Percentiles rank a stretch among this genome's conserved stretches.
Evolutionary conservation across 2,797 vertebrate genomes (phyloP).

Genomic region (Chrosomus eos): DNA sequence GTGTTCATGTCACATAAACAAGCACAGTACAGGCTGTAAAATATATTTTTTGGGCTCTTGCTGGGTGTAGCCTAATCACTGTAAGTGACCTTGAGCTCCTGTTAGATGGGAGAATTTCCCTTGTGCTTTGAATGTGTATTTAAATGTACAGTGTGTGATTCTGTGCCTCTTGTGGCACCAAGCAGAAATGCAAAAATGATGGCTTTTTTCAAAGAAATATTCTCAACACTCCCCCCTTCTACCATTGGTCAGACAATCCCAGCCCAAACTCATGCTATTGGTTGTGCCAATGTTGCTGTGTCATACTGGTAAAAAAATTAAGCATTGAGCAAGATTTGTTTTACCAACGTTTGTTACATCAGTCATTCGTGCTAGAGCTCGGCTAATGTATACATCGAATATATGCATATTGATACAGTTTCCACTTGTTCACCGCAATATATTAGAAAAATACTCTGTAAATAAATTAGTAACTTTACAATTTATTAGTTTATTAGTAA

Average conservation of each 20-base stretch:
- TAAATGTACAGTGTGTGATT: not conserved
- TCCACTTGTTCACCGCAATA: too few relatives aligned
- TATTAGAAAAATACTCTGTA: too few relatives aligned
- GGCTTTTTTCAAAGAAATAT: not conserved
- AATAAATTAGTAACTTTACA: too few relatives aligned
- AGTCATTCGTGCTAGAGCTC: too few relatives aligned
- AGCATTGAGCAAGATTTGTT: too few relatives aligned
- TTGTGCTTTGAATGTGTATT: not conserved
- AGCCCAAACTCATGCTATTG: not conserved
- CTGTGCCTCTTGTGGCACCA: not conserved
- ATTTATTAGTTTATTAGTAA: too few relatives aligned
- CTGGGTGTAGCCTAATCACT: conserved; percentile 27
- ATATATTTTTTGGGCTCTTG: not conserved
- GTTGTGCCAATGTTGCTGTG: not conserved
- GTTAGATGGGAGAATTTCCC: not conserved
- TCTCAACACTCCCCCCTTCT: too few relatives aligned
- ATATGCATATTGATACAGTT: too few relatives aligned
- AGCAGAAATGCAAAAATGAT: not conserved
- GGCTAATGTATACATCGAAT: too few relatives aligned
- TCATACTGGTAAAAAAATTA: not conserved
- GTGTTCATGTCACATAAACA: not conserved
- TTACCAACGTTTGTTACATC: too few relatives aligned
- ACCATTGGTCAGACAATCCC: not conserved
- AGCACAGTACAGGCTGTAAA: conserved; percentile 25
- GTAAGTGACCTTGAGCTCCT: conserved; percentile 38